Percentiles rank a stretch among this genome's conserved stretches.
Evolutionary conservation across 35 echinoderm and acorn worm genomes (phyloP).

Genomic region (Anneissia japonica): DNA sequence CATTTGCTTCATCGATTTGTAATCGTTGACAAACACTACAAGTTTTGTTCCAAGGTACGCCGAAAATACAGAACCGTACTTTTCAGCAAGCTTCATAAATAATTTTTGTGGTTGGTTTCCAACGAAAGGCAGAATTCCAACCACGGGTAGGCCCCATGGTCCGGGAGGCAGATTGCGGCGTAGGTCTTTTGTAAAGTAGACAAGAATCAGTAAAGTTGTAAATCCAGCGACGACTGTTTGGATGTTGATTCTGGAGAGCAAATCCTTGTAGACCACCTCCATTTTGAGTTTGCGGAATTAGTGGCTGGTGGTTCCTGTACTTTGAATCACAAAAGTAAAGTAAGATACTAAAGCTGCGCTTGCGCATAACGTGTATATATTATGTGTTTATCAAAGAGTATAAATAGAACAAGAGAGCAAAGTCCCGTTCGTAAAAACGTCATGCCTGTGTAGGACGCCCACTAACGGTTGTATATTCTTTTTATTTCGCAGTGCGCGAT

Average conservation of each 20-base stretch:
- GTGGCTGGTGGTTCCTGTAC: too few relatives aligned
- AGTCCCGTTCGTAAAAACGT: too few relatives aligned
- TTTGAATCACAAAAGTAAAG: too few relatives aligned
- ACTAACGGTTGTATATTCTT: too few relatives aligned
- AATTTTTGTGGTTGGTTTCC: neutral
- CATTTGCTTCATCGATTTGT: conserved; percentile 2
- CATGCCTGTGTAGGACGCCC: too few relatives aligned
- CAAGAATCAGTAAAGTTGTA: neutral
- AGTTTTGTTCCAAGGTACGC: neutral
- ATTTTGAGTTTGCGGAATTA: too few relatives aligned
- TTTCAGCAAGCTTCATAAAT: neutral
- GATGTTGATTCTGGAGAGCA: neutral
- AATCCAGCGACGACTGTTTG: neutral
- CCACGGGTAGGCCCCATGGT: neutral
- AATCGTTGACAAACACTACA: conserved; percentile 10
- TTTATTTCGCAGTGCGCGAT: too few relatives aligned
- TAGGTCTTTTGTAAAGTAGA: neutral
- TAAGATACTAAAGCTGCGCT: too few relatives aligned
- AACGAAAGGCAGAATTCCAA: neutral
- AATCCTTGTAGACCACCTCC: neutral
- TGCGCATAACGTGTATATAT: too few relatives aligned
- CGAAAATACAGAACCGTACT: neutral
- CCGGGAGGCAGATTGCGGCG: neutral
- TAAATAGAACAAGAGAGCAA: too few relatives aligned
- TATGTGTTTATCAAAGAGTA: too few relatives aligned